phyloP scores from a whole-genome alignment of 92 coral and sea anemone genomes.

The Porites lobata region DNA sequence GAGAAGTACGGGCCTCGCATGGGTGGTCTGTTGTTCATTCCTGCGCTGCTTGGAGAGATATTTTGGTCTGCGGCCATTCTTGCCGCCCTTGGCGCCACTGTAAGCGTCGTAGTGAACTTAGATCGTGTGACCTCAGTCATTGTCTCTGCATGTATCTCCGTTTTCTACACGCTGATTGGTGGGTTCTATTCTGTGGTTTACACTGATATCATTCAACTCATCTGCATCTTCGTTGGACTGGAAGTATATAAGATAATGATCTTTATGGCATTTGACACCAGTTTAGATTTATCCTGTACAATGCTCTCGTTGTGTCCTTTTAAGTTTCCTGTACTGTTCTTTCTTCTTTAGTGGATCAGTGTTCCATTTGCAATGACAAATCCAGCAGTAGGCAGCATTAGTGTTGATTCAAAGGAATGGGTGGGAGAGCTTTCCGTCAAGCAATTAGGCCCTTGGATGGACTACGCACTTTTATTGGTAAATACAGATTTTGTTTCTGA shows the following conservation, averaged over 20 bases:
- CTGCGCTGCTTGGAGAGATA: conserved; percentile 88
- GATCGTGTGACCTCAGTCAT: conserved; percentile 75
- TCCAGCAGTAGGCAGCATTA: conserved; percentile 71
- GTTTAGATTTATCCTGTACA: too few species aligned
- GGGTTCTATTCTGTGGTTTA: conserved; percentile 94
- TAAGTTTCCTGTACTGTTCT: not conserved
- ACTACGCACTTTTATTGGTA: conserved; percentile 75
- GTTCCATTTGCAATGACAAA: conserved; percentile 89
- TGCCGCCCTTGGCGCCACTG: conserved; percentile 94
- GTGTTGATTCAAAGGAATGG: conserved; percentile 62
- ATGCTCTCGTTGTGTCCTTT: too few species aligned
- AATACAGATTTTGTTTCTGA: not conserved
- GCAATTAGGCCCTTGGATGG: conserved; percentile 80
- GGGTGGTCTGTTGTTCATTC: conserved; percentile 96
- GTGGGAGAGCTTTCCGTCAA: conserved; percentile 70
- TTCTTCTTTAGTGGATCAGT: conserved; percentile 79
- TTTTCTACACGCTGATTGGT: conserved; percentile 93
- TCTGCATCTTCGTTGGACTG: conserved; percentile 89
- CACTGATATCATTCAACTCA: conserved; percentile 90
- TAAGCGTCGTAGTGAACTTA: conserved; percentile 79
- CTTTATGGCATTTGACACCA: too few species aligned
- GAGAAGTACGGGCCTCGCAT: conserved; percentile 85
- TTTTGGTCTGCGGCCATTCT: conserved; percentile 93
- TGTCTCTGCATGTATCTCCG: conserved; percentile 85
- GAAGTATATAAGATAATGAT: conserved; percentile 45